phyloP scores from a whole-genome alignment of 2,113 vertebrate species.

The Oreochromis spilurus region DNA sequence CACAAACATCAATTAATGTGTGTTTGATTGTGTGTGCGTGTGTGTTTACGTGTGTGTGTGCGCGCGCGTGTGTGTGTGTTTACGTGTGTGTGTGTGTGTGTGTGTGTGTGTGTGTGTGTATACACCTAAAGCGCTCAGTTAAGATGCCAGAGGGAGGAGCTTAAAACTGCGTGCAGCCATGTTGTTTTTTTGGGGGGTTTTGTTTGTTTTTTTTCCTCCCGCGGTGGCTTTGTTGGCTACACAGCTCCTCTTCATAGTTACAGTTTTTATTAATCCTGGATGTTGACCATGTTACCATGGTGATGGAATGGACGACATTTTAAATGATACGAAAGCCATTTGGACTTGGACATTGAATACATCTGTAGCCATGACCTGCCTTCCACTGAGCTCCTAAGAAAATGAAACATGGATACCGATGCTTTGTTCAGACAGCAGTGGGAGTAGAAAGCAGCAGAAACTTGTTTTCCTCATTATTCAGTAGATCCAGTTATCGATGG shows the following conservation, averaged over 20 bases:
- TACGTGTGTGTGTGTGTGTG: background rate
- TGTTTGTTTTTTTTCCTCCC: background rate
- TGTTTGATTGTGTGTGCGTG: background rate
- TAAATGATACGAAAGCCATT: background rate
- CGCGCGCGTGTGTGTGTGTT: background rate
- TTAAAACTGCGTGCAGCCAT: constrained; percentile 17
- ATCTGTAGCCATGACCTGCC: background rate
- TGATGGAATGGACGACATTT: background rate
- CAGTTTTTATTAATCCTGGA: background rate
- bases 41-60: background rate
- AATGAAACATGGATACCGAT: background rate
- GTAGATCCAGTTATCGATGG: background rate
- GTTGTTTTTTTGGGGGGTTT: background rate
- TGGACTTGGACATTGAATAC: background rate
- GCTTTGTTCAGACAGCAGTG: background rate
- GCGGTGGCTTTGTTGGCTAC: background rate
- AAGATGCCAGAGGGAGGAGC: background rate
- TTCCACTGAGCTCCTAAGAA: background rate
- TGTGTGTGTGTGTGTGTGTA: background rate
- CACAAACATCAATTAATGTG: constrained; percentile 40
- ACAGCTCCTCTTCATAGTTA: background rate
- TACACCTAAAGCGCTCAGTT: constrained; percentile 11
- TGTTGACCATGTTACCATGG: background rate
- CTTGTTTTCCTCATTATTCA: background rate
- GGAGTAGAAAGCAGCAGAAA: background rate